These are phyloP conservation scores for Pammene fasciana DNA, from an alignment of 2,888 invertebrate genomes.

Conservation along the genomic window DNA sequence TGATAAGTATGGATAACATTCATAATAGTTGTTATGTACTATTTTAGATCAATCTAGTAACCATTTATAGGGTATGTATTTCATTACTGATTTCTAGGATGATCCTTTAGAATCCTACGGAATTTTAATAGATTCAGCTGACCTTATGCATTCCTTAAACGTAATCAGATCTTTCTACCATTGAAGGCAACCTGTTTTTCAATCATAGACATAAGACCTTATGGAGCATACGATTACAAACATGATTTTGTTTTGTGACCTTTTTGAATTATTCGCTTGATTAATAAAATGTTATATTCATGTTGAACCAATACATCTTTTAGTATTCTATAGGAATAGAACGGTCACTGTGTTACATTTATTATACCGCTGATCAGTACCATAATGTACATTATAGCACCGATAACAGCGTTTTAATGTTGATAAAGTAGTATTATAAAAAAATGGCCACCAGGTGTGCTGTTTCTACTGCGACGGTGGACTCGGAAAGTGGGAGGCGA, in stretches of 20 bases:
- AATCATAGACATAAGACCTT: not conserved
- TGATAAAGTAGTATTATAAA: not conserved
- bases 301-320: too few relatives aligned
- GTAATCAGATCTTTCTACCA: not conserved
- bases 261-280: not conserved
- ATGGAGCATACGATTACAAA: not conserved
- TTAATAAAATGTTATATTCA: not conserved
- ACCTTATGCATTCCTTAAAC: not conserved
- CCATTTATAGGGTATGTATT: too few relatives aligned
- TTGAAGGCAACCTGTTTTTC: slow-evolving; percentile 5
- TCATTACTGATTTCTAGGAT: too few relatives aligned
- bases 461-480: slow-evolving; percentile 98
- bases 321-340: too few relatives aligned
- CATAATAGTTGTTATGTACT: too few relatives aligned
- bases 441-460: slow-evolving; percentile 84
- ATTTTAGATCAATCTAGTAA: too few relatives aligned
- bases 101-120: too few relatives aligned
- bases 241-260: not conserved
- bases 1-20: too few relatives aligned
- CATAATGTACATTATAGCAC: too few relatives aligned
- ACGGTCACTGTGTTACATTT: too few relatives aligned
- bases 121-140: not conserved
- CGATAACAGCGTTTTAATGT: too few relatives aligned
- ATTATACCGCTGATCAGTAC: too few relatives aligned
- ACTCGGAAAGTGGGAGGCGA: slow-evolving; percentile 93